Percentiles rank a stretch among this genome's conserved stretches.
Conservation (phyloP, 2,113 vertebrate species). For the Python bivittatus region DNA sequence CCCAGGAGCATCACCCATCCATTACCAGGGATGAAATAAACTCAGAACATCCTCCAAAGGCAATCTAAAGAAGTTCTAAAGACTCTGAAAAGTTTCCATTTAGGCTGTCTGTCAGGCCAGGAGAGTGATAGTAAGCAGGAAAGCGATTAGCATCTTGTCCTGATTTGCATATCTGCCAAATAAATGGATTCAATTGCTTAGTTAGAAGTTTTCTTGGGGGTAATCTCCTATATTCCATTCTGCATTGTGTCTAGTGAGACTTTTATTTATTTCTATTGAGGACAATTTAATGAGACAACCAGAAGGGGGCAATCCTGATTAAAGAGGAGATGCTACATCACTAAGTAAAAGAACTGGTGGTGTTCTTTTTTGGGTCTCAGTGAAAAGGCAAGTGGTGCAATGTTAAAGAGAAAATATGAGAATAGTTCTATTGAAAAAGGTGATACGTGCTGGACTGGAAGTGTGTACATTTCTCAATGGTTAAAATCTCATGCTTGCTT, state of each 20-base stretch:
- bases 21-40: background rate
- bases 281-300: background rate
- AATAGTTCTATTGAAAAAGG: background rate
- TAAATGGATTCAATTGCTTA: background rate
- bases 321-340: rapidly evolving
- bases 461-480: background rate
- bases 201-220: rapidly evolving
- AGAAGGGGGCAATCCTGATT: rapidly evolving
- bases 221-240: background rate
- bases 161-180: background rate
- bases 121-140: background rate
- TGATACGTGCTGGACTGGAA: background rate
- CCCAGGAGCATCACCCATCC: background rate
- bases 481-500: background rate
- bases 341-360: rapidly evolving
- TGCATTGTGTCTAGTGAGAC: rapidly evolving
- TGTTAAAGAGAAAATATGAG: background rate
- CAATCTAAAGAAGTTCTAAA: background rate
- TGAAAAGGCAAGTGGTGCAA: background rate
- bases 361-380: rapidly evolving
- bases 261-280: background rate
- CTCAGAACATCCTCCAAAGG: background rate
- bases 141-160: background rate
- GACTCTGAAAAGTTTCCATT: background rate
- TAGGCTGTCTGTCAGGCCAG: background rate